Base-by-base conservation (phyloP, 2,888 invertebrate genomes). In the Caradrina kadenii region DNA sequence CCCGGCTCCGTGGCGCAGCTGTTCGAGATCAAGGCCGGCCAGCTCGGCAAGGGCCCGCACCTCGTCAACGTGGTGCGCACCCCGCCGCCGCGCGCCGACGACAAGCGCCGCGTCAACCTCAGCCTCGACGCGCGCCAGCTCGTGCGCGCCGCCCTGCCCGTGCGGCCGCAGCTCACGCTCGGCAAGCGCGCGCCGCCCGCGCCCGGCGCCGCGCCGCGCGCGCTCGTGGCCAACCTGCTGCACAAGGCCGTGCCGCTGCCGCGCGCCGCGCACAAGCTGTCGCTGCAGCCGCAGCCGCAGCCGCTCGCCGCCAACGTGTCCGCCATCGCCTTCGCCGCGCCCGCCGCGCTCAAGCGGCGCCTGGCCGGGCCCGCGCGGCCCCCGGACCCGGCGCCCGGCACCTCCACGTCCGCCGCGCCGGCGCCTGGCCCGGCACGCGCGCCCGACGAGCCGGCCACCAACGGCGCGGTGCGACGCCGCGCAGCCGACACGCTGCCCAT, bases 21-120 rank as follows among this genome's bases (percentile, higher is more conserved):
- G 79, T 93, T 94, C 84, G 95, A 95, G 79, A 93, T 95, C 79
- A 94, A 94, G 76, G 87, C 92, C 74, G 93, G 93, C 0, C 93
- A 92, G 75, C 84, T 95, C 1, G 93, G 91, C 63, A 93, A 93
- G 69, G 94, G 93, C 0, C 91, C 94, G 22, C 95, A 95, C 58
- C 75, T 95, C 6, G 94, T 96, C 11, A 96, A 95, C 85, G 95
- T 95, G 3, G 88, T 95, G 4, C 83, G 94, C 0, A 93, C 89
- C n/a, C 93, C 93, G 26, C 88, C 85, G 63, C 93, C 93, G 5
- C 92, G 90, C 17, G 19, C 55, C 39, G 74, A 92, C 91, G 79
- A 83, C 88, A 0, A 86, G 90, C 19, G 90, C 86, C 35, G 88
- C 92, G 88, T 93, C 55, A 86, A 86, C 59, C 88, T 92, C 15